These are phyloP conservation scores for Piscicola geometra DNA, from an alignment of 2,888 invertebrate species.

Conservation along the genomic window DNA sequence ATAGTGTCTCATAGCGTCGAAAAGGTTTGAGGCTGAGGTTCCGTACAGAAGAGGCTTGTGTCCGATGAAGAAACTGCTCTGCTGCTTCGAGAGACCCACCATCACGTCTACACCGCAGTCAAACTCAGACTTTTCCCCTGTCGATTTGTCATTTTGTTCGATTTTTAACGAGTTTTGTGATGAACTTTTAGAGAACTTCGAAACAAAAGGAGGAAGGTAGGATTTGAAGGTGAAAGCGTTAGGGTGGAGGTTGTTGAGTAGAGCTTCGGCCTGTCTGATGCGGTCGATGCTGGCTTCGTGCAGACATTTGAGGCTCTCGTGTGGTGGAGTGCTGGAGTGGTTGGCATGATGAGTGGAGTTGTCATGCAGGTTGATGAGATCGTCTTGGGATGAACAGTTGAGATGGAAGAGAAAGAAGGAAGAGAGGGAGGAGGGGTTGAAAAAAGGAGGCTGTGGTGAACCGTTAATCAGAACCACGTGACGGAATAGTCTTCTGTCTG, in stretches of 20 bases:
- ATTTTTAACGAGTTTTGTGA: background rate
- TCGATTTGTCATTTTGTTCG: background rate
- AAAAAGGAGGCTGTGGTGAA: background rate
- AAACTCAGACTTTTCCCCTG: background rate
- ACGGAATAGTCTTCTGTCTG: background rate
- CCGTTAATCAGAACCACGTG: background rate
- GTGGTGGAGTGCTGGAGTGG: background rate
- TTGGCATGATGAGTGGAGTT: background rate
- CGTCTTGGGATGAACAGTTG: background rate
- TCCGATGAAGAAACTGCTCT: conserved; percentile 22
- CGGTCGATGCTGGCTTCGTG: background rate
- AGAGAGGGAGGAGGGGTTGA: background rate
- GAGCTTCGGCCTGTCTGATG: background rate
- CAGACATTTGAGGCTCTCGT: background rate
- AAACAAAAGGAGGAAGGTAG: background rate
- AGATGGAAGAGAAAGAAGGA: background rate
- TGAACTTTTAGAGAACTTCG: background rate
- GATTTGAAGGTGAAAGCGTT: conserved; percentile 6
- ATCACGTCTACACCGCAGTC: conserved; percentile 3
- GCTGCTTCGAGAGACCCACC: conserved; percentile 14
- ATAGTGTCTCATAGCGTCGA: conserved; percentile 17
- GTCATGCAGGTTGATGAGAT: background rate
- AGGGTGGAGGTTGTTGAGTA: background rate
- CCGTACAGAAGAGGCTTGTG: conserved; percentile 25
- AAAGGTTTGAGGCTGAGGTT: background rate